Conservation (phyloP, 1,140 invertebrate genomes). For the Drosophila yakuba region DNA sequence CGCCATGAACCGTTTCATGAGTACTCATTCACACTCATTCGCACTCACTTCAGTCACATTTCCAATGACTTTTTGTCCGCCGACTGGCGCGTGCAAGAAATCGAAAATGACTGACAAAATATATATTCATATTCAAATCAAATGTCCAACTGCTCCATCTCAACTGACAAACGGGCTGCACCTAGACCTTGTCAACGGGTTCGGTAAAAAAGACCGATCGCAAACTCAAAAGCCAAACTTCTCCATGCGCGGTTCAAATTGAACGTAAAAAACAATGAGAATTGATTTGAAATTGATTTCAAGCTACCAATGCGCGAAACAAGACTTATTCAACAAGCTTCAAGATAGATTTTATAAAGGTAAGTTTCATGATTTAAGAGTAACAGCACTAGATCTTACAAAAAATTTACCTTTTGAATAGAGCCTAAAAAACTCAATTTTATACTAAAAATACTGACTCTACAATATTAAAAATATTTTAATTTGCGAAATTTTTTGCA, state of each 20-base stretch:
- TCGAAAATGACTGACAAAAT: constrained; percentile 56
- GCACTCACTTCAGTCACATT: constrained; percentile 36
- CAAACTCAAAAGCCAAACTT: constrained; percentile 33
- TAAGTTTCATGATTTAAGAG: neutral
- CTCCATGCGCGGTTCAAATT: constrained; percentile 49
- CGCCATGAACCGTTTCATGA: constrained; percentile 49
- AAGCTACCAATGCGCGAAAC: constrained; percentile 45
- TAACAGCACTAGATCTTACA: too few relatives aligned
- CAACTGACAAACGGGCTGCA: constrained; percentile 58
- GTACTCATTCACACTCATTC: constrained; percentile 52
- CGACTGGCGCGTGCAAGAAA: constrained; percentile 67
- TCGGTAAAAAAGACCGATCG: constrained; percentile 13
- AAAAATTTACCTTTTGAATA: too few relatives aligned
- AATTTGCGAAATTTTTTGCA: neutral
- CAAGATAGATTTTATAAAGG: neutral
- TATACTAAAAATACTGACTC: too few relatives aligned
- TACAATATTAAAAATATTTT: neutral
- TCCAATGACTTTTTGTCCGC: constrained; percentile 58
- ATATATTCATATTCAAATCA: constrained; percentile 68
- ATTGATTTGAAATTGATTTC: constrained; percentile 50
- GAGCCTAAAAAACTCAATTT: too few relatives aligned
- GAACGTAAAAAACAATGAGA: constrained; percentile 68
- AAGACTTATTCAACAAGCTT: constrained; percentile 3
- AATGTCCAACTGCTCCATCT: constrained; percentile 69
- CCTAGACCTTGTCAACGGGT: constrained; percentile 79